Evolutionary conservation across 2,113 vertebrate species (phyloP).

Genomic region (Mustela nigripes): DNA sequence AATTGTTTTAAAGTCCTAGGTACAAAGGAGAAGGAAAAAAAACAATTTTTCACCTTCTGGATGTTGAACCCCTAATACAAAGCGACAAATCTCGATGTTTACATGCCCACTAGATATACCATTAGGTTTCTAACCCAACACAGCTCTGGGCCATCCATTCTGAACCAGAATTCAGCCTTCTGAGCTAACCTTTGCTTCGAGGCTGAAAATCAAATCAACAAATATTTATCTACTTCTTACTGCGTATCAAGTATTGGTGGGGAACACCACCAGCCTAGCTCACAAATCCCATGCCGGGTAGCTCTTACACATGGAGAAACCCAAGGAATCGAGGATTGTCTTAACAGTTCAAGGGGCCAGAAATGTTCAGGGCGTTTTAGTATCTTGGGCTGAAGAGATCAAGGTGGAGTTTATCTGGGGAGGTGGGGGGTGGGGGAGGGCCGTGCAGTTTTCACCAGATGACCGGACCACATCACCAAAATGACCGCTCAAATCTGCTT

Average conservation of each 20-base stretch:
- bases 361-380: neutral
- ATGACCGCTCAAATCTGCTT: neutral
- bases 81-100: neutral
- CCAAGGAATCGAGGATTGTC: neutral
- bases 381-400: neutral
- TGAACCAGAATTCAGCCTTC: neutral
- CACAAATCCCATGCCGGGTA: neutral
- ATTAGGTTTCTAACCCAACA: neutral
- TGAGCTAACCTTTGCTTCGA: slow-evolving; percentile 37
- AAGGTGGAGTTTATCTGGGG: neutral
- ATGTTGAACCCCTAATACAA: neutral
- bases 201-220: slow-evolving; percentile 66
- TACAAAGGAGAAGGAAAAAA: neutral
- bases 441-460: neutral
- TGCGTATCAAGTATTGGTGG: neutral
- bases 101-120: neutral
- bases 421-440: neutral
- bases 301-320: neutral
- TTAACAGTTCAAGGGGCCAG: neutral
- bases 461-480: neutral
- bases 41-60: slow-evolving; percentile 28
- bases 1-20: slow-evolving; percentile 19
- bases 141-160: neutral
- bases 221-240: slow-evolving; percentile 64
- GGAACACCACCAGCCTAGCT: neutral